Evolutionary conservation across 1,140 invertebrate genomes (phyloP).

Genomic region (Drosophila simulans): DNA sequence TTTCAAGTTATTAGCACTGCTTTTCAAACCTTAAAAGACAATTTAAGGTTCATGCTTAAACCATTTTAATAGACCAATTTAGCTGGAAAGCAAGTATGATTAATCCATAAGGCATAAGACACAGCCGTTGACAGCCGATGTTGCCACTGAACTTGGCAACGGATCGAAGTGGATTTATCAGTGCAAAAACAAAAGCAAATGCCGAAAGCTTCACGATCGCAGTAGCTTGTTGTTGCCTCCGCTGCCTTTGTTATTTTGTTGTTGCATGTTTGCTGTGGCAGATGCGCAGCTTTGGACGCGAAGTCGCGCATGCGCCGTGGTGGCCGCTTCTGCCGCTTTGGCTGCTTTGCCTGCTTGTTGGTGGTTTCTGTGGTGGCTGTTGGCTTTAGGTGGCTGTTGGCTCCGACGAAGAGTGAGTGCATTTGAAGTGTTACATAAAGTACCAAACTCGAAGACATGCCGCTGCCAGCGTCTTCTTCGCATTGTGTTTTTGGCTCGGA

Average conservation of each 20-base stretch:
- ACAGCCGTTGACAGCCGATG: constrained; percentile 33
- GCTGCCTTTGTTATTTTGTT: constrained; percentile 13
- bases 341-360: constrained; percentile 25
- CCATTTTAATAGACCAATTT: constrained; percentile 5
- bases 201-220: constrained; percentile 38
- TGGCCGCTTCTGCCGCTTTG: constrained; percentile 1
- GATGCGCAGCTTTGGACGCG: constrained; percentile 25
- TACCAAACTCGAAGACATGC: constrained; percentile 52
- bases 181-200: constrained; percentile 53
- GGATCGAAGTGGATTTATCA: constrained; percentile 46
- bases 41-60: background rate
- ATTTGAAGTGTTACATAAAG: constrained; percentile 78
- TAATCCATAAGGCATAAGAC: constrained; percentile 20
- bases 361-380: constrained; percentile 31
- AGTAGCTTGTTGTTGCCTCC: constrained; percentile 4
- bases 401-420: constrained; percentile 68
- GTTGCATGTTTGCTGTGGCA: constrained; percentile 24
- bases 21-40: background rate
- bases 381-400: background rate
- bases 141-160: constrained; percentile 70
- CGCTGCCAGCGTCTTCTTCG: constrained; percentile 44
- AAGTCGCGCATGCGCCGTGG: constrained; percentile 25
- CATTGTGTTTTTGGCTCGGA: constrained; percentile 57
- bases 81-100: background rate
- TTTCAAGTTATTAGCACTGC: background rate